Evolutionary conservation across 2,113 vertebrate species (phyloP), one percentile per base, ranked within the genome.

Genomic region (Hucho hucho): DNA sequence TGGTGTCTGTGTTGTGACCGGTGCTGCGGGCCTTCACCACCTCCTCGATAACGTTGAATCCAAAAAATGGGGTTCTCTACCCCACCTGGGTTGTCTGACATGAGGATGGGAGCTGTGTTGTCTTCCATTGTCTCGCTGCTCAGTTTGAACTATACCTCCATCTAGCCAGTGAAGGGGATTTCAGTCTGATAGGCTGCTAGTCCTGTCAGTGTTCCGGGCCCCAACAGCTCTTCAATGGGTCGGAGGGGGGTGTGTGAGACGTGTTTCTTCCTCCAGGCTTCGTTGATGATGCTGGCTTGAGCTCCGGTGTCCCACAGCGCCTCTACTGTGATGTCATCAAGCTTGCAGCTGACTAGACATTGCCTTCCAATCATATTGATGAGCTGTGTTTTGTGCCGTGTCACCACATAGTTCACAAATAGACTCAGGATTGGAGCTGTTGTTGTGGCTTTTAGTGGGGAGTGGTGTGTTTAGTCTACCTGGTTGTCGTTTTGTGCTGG

Each of bases 161-260:
- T 16, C 78, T 68, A 68, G 5, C 64, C 73, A 29, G 0, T 4
- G 14, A 75, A 75, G 4, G 64, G 65, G 7, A 43, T 69, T 61
- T 69, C 24, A 11, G 26, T 68, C 24, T 68, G 64, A n/a, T 75
- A 68, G 2, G 64, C 73, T 16, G 73, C 73, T 6, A 75, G 1
- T 1, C 73, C 64, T 0, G 13, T 53, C 26, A 72, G 22, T 28
- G 49, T 26, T 13, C 49, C 70, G 13, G 71, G 28, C 5, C 64
- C 64, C 7, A 56, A 4, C 4, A 75, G 26, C 20, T 75, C 64
- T 22, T 56, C 18, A 22, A 68, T 20, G 13, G 46, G 9, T 14
- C 73, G 37, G 1, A 74, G 4, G 1, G n/a, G 28, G 25, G 11
- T 25, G 25, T 74, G 64, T 6, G 63, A 64, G 3, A 74, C 26